Evolutionary conservation across 2,113 vertebrate genomes (phyloP).

Genomic region (Colius striatus): DNA sequence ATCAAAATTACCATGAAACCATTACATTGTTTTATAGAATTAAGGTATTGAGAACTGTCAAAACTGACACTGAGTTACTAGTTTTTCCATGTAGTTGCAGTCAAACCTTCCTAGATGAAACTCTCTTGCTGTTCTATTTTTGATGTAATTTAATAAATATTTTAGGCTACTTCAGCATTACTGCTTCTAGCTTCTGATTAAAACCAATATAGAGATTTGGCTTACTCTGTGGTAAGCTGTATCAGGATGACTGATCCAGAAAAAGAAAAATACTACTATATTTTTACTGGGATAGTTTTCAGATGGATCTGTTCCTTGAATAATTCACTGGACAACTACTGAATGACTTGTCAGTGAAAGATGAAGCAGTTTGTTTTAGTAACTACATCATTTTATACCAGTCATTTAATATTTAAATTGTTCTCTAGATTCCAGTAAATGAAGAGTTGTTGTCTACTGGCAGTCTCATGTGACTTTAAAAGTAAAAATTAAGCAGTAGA

Average conservation of each 20-base stretch:
- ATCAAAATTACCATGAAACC: neutral
- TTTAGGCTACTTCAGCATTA: neutral
- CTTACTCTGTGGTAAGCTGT: neutral
- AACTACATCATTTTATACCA: neutral
- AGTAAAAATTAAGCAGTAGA: neutral
- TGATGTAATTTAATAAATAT: neutral
- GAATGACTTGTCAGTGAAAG: neutral
- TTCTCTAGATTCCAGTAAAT: neutral
- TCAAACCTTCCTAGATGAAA: neutral
- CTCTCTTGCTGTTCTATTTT: neutral
- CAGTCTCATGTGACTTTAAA: neutral
- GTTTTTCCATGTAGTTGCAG: neutral
- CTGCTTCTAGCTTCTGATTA: neutral
- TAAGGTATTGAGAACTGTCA: neutral
- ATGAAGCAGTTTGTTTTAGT: neutral
- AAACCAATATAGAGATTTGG: neutral
- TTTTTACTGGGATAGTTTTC: neutral
- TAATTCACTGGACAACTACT: neutral
- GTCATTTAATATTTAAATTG: neutral
- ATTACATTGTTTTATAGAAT: neutral
- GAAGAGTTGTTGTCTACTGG: neutral
- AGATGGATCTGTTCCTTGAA: neutral
- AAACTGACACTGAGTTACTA: neutral
- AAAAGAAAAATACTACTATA: neutral
- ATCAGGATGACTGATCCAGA: neutral